phyloP scores from a whole-genome alignment of 2,888 invertebrate genomes.

The Heteromyza rotundicornis region DNA sequence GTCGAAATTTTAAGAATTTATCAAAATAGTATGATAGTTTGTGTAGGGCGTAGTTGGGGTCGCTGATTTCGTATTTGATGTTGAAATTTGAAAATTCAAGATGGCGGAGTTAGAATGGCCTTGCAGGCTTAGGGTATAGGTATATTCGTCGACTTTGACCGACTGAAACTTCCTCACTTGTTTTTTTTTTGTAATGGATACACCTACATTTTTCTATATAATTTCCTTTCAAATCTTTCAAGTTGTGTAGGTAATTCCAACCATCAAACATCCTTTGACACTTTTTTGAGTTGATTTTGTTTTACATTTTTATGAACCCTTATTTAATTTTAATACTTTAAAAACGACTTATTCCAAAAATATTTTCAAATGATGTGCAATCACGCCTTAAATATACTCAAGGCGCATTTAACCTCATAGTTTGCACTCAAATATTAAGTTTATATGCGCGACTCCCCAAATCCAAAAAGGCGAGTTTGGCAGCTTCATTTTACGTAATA shows the following conservation, averaged over 20 bases:
- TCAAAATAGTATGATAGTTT: too few species aligned
- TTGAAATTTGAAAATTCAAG: too few species aligned
- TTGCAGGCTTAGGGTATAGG: too few species aligned
- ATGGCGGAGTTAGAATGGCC: too few species aligned
- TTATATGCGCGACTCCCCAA: too few species aligned
- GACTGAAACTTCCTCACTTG: too few species aligned
- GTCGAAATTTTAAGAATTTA: too few species aligned
- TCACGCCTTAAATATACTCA: too few species aligned
- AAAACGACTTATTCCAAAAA: too few species aligned
- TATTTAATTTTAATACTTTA: slow-evolving; percentile 2
- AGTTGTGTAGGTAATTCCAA: slow-evolving; percentile 53
- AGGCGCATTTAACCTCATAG: slow-evolving; percentile 7
- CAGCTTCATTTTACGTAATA: slow-evolving; percentile 47
- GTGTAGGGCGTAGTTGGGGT: too few species aligned
- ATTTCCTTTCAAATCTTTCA: slow-evolving; percentile 48
- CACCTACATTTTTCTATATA: background rate
- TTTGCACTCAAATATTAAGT: slow-evolving; percentile 48
- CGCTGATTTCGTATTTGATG: too few species aligned
- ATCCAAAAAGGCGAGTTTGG: slow-evolving; percentile 50
- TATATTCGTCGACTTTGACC: background rate
- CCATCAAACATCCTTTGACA: background rate
- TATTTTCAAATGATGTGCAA: too few species aligned
- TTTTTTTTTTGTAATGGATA: background rate
- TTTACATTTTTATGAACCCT: background rate
- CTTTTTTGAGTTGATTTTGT: background rate